Evolutionary conservation across 2,113 vertebrate genomes (phyloP).

Genomic region (Mormyrus lacerda): DNA sequence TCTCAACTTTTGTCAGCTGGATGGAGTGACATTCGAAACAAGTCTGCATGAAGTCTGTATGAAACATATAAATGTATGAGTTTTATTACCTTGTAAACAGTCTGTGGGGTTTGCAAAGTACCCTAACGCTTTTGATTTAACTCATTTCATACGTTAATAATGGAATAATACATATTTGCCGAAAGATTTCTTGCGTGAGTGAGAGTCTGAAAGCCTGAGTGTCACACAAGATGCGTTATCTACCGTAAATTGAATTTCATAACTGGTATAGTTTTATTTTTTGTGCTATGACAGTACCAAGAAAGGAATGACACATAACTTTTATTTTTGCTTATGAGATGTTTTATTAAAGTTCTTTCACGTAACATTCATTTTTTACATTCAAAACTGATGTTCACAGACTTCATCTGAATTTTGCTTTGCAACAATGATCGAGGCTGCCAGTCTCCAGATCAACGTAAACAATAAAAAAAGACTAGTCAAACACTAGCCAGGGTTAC

Average conservation of each 20-base stretch:
- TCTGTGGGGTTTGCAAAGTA: neutral
- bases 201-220: neutral
- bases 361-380: neutral
- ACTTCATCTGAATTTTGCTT: neutral
- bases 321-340: neutral
- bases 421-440: neutral
- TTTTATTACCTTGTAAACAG: neutral
- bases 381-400: neutral
- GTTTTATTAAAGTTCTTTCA: neutral
- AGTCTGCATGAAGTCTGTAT: neutral
- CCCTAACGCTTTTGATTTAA: neutral
- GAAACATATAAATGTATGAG: too few species aligned
- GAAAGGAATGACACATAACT: neutral
- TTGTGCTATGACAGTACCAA: neutral
- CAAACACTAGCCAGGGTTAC: neutral
- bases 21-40: neutral
- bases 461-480: constrained; percentile 26
- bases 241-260: neutral
- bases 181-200: neutral
- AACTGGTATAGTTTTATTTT: neutral
- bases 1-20: neutral
- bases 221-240: neutral
- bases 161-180: neutral
- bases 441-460: neutral
- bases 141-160: neutral